Evolutionary conservation across 2,113 vertebrate genomes (phyloP).

Genomic region (Heterocephalus glaber): DNA sequence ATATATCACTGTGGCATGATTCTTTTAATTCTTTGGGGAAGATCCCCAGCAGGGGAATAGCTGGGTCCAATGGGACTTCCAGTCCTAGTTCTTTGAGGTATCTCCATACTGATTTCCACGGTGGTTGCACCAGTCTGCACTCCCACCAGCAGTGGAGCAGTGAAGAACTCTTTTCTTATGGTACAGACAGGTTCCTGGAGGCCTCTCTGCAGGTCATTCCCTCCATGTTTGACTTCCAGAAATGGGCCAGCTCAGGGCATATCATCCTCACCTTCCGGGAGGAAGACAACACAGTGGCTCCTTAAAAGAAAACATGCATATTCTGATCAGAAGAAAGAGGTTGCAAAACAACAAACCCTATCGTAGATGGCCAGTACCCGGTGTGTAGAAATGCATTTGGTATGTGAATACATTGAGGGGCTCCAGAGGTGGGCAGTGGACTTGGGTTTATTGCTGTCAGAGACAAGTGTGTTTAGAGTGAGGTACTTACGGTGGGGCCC

Average conservation of each 20-base stretch:
- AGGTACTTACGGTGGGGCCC: not conserved
- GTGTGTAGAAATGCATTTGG: not conserved
- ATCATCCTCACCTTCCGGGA: not conserved
- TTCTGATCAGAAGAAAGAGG: not conserved
- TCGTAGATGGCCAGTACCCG: accelerated
- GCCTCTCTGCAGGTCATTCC: not conserved
- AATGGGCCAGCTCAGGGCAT: not conserved
- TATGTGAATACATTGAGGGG: not conserved
- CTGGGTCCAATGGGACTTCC: too few species aligned
- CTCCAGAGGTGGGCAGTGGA: not conserved
- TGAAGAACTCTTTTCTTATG: not conserved
- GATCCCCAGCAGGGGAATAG: too few species aligned
- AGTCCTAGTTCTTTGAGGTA: too few species aligned
- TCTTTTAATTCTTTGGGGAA: too few species aligned
- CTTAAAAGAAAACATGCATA: not conserved
- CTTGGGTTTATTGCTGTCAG: not conserved
- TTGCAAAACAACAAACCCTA: not conserved
- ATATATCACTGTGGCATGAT: too few species aligned
- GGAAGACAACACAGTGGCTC: not conserved
- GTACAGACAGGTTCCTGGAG: not conserved
- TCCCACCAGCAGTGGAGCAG: too few species aligned
- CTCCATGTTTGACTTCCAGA: not conserved
- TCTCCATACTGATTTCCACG: too few species aligned
- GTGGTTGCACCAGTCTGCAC: too few species aligned
- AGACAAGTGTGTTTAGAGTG: not conserved